Percentiles rank a stretch among this genome's conserved stretches.
Evolutionary conservation across 1,140 invertebrate species (phyloP).

Genomic region (Philopotamus ludificatus): DNA sequence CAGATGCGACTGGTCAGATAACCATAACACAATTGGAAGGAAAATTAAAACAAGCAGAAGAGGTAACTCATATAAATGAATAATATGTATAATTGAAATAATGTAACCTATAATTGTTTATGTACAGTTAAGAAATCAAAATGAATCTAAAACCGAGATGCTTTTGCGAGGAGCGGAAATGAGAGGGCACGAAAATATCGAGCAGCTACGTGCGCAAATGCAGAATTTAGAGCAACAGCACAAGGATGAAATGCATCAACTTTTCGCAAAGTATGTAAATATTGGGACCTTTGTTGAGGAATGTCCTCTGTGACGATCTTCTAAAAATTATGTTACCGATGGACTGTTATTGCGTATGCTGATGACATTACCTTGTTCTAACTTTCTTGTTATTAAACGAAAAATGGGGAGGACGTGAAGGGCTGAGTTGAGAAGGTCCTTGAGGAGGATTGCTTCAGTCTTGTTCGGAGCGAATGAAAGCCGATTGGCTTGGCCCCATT

Average conservation of each 20-base stretch:
- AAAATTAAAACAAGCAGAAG: constrained; percentile 52
- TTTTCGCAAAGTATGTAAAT: constrained; percentile 38
- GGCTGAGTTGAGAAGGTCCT: too few relatives aligned
- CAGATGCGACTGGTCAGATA: constrained; percentile 36
- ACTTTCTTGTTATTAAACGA: too few relatives aligned
- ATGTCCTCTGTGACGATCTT: too few relatives aligned
- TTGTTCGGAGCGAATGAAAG: too few relatives aligned
- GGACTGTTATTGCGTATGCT: too few relatives aligned
- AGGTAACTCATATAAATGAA: constrained; percentile 49
- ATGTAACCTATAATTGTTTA: neutral
- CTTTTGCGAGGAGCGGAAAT: constrained; percentile 26
- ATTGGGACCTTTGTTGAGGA: too few relatives aligned
- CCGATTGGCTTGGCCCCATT: too few relatives aligned
- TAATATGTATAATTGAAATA: too few relatives aligned
- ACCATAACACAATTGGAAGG: constrained; percentile 50
- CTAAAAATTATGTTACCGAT: too few relatives aligned
- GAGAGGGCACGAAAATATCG: constrained; percentile 23
- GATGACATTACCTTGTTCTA: too few relatives aligned
- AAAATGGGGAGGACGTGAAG: too few relatives aligned
- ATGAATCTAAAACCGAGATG: constrained; percentile 26
- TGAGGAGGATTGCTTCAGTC: too few relatives aligned
- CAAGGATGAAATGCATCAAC: constrained; percentile 41
- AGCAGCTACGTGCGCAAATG: constrained; percentile 25
- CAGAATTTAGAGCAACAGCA: constrained; percentile 33
- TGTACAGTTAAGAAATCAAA: constrained; percentile 44